Base-by-base conservation (phyloP, 1,140 invertebrate genomes). In the Caenorhabditis briggsae region DNA sequence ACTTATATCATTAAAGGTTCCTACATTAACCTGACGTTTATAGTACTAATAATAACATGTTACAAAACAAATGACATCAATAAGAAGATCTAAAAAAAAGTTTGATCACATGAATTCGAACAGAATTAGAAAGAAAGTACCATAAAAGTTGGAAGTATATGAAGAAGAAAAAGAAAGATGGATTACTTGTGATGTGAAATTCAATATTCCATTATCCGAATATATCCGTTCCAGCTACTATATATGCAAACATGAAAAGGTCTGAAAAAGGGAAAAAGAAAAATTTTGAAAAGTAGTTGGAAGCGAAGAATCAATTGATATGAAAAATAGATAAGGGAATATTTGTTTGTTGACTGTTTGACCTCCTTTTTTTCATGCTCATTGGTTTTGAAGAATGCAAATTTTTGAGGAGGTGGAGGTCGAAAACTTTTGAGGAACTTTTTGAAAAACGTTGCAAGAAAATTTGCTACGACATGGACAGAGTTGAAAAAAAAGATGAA, bases 311-410 rank as follows among this genome's bases (percentile, higher is more conserved):
- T 70, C 33, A 70, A 70, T 70, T 70, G 64, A 46, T 70, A 70
- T 18, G 14, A 70, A 9, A 33, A 25, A 50, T 14, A 25, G n/a
- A 78, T n/a, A 78, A 11, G 70, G 50, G 9, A 50, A 50, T 8
- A 70, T 5, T 23, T 20, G 50, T 23, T 23, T 50, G 25, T 78
- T 50, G 20, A 25, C 46, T 78, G 70, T 78, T 78, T 78, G 70
- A 78, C 70, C 46, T 78, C 70, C 70, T 78, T 78, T 25, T 70
- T 14, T 78, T 78, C 70, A 78, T 78, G 70, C 70, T 78, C 70
- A 78, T 70, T 70, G 64, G 41, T 43, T 46, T 46, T 46, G 64
- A 70, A 70, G 64, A 70, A 70, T 70, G 64, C 64, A 70, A 78
- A 50, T 78, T 78, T 70, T 78, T 78, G 70, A 78, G 70, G 64